Conservation (phyloP, 1,140 invertebrate species). For the Reticulitermes speratus region DNA sequence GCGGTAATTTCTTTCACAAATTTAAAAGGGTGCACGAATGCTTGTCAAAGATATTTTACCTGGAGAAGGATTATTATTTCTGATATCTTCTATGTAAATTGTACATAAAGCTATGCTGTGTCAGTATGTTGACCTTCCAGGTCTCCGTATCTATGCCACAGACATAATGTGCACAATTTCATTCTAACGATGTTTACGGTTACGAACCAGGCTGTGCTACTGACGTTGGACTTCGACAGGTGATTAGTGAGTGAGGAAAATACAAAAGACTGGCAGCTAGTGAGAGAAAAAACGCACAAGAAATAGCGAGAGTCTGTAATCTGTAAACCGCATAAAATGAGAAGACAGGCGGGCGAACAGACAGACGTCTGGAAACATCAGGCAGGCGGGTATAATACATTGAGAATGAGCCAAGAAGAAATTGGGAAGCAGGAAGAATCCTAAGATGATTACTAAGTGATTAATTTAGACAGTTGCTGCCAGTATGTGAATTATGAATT, state of each 20-base stretch:
- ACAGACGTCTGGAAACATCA: background rate
- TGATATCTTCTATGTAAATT: no score
- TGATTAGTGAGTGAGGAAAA: constrained; percentile 13
- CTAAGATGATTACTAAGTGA: background rate
- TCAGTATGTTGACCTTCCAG: no score
- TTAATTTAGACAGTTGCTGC: background rate
- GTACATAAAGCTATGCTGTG: no score
- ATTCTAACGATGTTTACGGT: background rate
- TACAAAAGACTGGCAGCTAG: background rate
- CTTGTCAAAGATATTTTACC: no score
- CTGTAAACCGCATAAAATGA: background rate
- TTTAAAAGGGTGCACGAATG: no score
- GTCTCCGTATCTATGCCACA: no score
- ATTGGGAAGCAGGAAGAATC: background rate
- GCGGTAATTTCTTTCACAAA: no score
- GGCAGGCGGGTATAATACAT: background rate
- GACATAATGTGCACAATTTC: no score
- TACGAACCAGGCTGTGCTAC: background rate
- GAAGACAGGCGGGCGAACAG: background rate
- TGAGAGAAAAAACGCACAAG: background rate
- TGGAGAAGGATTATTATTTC: no score
- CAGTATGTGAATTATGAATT: background rate
- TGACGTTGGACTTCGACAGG: background rate
- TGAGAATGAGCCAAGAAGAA: background rate
- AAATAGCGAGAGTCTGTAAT: background rate